Evolutionary conservation across 2,888 invertebrate genomes (phyloP).

Genomic region (Pseudoips prasinana): DNA sequence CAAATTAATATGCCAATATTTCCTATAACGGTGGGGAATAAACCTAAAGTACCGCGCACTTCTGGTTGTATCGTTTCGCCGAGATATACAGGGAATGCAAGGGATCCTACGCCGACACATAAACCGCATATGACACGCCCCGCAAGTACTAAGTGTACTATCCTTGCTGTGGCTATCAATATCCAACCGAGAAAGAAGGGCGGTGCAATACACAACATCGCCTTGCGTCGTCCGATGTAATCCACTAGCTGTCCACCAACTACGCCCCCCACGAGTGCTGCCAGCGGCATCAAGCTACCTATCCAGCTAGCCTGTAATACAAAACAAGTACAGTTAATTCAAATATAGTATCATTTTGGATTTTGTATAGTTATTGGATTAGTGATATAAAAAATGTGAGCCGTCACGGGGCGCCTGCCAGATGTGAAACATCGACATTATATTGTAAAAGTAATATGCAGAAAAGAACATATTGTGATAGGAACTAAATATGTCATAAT

Average conservation of each 20-base stretch:
- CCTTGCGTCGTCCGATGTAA: conserved; percentile 91
- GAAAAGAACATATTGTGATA: too few relatives aligned
- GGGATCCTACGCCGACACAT: conserved; percentile 93
- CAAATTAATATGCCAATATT: conserved; percentile 91
- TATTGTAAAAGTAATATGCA: too few relatives aligned
- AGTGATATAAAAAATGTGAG: too few relatives aligned
- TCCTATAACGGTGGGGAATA: conserved; percentile 93
- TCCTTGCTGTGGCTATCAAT: conserved; percentile 88
- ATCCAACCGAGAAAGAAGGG: conserved; percentile 93
- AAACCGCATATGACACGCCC: conserved; percentile 93
- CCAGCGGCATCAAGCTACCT: conserved; percentile 93
- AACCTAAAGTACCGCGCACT: conserved; percentile 93
- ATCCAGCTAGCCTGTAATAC: conserved; percentile 92
- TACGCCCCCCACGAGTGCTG: conserved; percentile 92
- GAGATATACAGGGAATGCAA: conserved; percentile 95
- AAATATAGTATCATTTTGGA: too few relatives aligned
- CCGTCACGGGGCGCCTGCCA: too few relatives aligned
- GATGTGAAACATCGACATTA: too few relatives aligned
- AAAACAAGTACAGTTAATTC: conserved; percentile 11
- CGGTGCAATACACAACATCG: conserved; percentile 89
- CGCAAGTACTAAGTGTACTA: conserved; percentile 87
- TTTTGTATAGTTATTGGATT: not conserved
- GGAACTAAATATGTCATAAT: too few relatives aligned
- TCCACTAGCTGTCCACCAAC: conserved; percentile 93
- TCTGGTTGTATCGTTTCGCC: conserved; percentile 97